phyloP scores from a whole-genome alignment of 2,113 vertebrate species.

The Pterocles orientalis region DNA sequence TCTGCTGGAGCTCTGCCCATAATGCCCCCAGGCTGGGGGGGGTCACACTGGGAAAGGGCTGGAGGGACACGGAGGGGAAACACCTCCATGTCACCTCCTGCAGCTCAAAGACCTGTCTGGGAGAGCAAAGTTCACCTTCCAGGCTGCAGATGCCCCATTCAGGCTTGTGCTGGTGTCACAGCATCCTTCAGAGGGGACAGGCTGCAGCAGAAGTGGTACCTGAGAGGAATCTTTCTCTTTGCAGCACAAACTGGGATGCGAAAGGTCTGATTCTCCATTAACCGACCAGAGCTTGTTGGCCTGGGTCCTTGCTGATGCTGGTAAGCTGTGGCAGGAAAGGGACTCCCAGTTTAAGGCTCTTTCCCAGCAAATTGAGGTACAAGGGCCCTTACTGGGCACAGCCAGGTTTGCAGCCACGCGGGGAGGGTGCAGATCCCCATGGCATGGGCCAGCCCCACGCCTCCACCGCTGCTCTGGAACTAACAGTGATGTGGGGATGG shows the following conservation, averaged over 20 bases:
- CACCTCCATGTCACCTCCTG: background rate
- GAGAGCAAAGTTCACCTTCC: background rate
- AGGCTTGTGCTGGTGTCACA: background rate
- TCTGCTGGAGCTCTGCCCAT: fast-evolving
- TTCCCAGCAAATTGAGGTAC: background rate
- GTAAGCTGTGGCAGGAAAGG: background rate
- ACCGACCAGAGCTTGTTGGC: background rate
- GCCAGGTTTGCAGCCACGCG: fast-evolving
- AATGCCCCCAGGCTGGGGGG: background rate
- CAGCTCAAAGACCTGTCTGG: background rate
- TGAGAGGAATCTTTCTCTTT: background rate
- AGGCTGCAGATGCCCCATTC: background rate
- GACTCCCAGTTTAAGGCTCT: background rate
- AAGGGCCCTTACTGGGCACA: background rate
- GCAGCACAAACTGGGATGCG: background rate
- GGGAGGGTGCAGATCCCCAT: fast-evolving
- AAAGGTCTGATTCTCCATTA: background rate
- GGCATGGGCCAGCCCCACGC: fast-evolving
- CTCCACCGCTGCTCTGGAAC: background rate
- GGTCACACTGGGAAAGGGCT: background rate
- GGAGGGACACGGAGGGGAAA: fast-evolving
- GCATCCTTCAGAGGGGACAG: background rate
- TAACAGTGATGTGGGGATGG: background rate
- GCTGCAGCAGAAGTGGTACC: background rate
- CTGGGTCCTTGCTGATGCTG: background rate